Conservation (phyloP, 2,113 vertebrate genomes). For the Corythaeola cristata region DNA sequence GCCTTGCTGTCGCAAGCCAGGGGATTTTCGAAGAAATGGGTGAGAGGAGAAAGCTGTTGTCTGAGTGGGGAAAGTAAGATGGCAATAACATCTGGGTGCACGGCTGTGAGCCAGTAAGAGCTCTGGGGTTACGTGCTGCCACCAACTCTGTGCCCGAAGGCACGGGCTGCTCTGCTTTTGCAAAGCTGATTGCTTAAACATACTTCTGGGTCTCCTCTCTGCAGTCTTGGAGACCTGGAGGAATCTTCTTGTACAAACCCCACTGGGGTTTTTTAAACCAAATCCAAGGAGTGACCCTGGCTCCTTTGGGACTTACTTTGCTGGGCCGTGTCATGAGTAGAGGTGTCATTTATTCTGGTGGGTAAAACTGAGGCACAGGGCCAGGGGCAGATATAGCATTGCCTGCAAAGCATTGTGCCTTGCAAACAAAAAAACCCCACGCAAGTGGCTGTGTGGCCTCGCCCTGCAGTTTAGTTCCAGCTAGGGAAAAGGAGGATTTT, state of each 20-base stretch:
- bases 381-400: background rate
- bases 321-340: background rate
- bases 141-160: background rate
- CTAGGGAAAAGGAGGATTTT: background rate
- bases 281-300: background rate
- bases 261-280: fast-evolving
- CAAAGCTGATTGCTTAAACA: background rate
- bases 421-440: background rate
- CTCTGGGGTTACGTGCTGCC: background rate
- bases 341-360: background rate
- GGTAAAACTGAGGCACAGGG: background rate
- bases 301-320: background rate
- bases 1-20: background rate
- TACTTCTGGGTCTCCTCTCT: background rate
- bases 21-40: background rate
- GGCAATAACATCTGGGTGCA: background rate
- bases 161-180: background rate
- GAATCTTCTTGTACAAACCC: background rate
- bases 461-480: background rate
- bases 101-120: background rate
- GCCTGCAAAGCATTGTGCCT: background rate
- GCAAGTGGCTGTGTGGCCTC: background rate
- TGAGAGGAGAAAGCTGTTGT: background rate
- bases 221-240: background rate
- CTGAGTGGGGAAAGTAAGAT: background rate